Conservation (phyloP, 2,797 vertebrate species). For the Pempheris klunzingeri region DNA sequence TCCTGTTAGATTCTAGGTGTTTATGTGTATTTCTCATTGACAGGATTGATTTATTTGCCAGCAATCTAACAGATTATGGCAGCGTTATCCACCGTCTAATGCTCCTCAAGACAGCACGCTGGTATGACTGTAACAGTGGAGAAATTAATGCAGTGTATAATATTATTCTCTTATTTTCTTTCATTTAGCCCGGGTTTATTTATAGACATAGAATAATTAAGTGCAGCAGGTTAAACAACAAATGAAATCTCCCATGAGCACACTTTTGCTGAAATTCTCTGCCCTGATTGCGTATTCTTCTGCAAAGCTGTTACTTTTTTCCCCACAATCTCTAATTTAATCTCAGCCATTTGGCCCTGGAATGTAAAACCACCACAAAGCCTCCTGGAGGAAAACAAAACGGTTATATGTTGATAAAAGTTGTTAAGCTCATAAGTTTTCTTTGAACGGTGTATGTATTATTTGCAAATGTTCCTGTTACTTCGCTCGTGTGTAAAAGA, state of each 20-base stretch:
- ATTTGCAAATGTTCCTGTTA: neutral
- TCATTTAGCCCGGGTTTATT: neutral
- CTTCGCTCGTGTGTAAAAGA: neutral
- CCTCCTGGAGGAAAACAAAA: neutral
- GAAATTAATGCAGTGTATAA: too few relatives aligned
- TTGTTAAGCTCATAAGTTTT: neutral
- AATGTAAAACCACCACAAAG: conserved; percentile 26
- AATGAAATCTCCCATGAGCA: neutral
- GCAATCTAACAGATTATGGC: conserved; percentile 42
- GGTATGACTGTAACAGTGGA: neutral
- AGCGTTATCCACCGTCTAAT: neutral
- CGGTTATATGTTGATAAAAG: conserved; percentile 1
- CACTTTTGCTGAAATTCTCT: neutral
- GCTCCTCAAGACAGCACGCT: neutral
- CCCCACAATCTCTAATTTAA: conserved; percentile 15
- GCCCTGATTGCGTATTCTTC: conserved; percentile 8
- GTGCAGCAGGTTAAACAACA: neutral
- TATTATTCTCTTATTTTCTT: neutral
- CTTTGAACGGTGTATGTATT: neutral
- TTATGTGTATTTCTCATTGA: conserved; percentile 71
- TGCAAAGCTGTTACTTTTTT: conserved; percentile 14
- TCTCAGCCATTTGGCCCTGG: conserved; percentile 46
- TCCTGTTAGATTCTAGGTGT: conserved; percentile 60
- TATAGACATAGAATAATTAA: neutral
- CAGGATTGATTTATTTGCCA: conserved; percentile 46